These are phyloP conservation scores for Synanthedon tipuliformis DNA, from an alignment of 2,888 invertebrate species.

Conservation along the genomic window DNA sequence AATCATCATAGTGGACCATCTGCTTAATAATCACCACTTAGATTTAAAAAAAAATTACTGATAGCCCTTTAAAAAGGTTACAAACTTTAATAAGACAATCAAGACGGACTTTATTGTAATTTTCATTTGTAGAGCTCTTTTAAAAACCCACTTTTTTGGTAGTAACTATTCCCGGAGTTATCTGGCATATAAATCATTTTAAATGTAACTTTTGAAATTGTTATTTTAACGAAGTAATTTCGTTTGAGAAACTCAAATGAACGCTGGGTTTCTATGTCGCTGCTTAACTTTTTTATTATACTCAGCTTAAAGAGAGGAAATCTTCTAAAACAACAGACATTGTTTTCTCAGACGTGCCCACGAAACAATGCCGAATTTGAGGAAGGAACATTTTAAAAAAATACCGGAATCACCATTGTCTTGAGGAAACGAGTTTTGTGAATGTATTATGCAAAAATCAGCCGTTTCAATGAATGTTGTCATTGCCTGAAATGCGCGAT, in stretches of 20 bases:
- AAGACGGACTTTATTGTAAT: too few relatives aligned
- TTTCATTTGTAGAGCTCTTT: too few relatives aligned
- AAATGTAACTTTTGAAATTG: not conserved
- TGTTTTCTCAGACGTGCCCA: conserved; percentile 19
- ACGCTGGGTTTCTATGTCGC: not conserved
- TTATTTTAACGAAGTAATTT: not conserved
- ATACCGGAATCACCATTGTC: conserved; percentile 17
- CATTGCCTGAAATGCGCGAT: not conserved
- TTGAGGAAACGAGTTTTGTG: conserved; percentile 23
- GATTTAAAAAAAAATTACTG: too few relatives aligned
- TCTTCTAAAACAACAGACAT: conserved; percentile 18
- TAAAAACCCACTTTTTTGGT: too few relatives aligned
- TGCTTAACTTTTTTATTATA: conserved; percentile 19
- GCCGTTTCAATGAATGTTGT: conserved; percentile 16
- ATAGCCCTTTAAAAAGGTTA: too few relatives aligned
- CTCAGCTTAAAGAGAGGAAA: conserved; percentile 10
- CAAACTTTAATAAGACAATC: too few relatives aligned
- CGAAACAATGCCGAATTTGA: conserved; percentile 4
- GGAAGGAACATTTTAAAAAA: conserved; percentile 19
- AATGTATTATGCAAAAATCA: conserved; percentile 20
- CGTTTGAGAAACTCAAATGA: not conserved
- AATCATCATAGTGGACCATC: too few relatives aligned
- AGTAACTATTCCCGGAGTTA: too few relatives aligned
- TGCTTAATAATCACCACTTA: too few relatives aligned
- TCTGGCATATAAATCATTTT: not conserved